Evolutionary conservation across 2,797 vertebrate genomes (phyloP).

Genomic region (Phrynocephalus vlangalii): DNA sequence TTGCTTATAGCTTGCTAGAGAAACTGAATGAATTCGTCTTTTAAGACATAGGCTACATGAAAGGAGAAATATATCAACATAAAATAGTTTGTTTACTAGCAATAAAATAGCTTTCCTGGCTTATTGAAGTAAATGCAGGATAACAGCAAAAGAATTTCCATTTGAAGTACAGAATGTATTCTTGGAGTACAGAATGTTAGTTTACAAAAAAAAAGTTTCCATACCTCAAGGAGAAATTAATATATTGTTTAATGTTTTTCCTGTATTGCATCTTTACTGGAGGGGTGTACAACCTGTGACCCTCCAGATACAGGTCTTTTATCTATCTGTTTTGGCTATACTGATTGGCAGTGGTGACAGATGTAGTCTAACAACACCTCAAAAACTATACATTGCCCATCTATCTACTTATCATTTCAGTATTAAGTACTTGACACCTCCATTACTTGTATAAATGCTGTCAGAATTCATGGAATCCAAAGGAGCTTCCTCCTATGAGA

Average conservation of each 20-base stretch:
- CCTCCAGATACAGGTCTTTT: not conserved
- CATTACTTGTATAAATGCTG: not conserved
- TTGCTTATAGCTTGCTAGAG: slow-evolving; percentile 25
- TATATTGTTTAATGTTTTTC: accelerated
- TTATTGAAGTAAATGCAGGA: not conserved
- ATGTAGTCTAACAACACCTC: not conserved
- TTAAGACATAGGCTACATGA: slow-evolving; percentile 44
- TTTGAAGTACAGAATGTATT: not conserved
- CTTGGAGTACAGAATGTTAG: not conserved
- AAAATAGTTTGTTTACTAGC: slow-evolving; percentile 48
- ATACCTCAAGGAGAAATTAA: accelerated
- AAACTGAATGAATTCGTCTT: slow-evolving; percentile 22
- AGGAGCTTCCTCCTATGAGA: slow-evolving; percentile 2
- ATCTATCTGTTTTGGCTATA: not conserved
- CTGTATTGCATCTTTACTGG: not conserved
- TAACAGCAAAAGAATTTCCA: not conserved
- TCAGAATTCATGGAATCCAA: not conserved
- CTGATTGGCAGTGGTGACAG: not conserved
- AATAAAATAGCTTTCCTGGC: slow-evolving; percentile 55
- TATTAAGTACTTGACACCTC: not conserved
- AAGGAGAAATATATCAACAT: not conserved
- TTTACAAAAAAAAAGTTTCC: not conserved
- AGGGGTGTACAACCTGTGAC: not conserved
- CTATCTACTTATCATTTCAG: not conserved
- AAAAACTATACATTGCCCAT: not conserved